Percentiles rank a stretch among this genome's conserved stretches.
Evolutionary conservation across 2,113 vertebrate species (phyloP).

Genomic region (Cairina moschata): DNA sequence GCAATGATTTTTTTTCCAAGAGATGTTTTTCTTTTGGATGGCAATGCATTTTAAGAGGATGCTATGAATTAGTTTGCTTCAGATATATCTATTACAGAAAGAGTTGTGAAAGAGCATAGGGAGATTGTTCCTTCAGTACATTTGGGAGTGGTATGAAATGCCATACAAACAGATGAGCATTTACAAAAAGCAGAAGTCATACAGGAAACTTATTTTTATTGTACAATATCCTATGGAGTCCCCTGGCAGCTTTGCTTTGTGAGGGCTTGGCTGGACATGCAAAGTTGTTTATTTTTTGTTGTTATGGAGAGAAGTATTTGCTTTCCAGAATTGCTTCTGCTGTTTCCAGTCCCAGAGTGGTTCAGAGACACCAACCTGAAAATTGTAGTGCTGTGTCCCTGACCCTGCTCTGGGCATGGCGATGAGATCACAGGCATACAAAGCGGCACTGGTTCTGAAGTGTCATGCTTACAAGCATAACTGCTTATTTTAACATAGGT

Average conservation of each 20-base stretch:
- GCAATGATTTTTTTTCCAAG: neutral
- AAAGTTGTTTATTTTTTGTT: neutral
- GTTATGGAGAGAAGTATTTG: neutral
- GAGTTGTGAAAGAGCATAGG: neutral
- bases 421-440: neutral
- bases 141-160: neutral
- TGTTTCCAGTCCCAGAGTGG: neutral
- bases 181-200: neutral
- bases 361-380: neutral
- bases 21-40: neutral
- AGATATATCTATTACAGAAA: neutral
- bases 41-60: neutral
- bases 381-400: neutral
- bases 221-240: neutral
- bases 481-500: neutral
- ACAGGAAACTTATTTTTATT: neutral
- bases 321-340: neutral
- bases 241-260: neutral
- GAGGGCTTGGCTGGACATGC: neutral
- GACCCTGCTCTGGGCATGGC: neutral
- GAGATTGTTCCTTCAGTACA: rapidly evolving
- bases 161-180: neutral
- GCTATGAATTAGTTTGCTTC: neutral
- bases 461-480: neutral
- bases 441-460: neutral